phyloP scores from a whole-genome alignment of 2,113 vertebrate genomes.

The Callithrix jacchus region DNA sequence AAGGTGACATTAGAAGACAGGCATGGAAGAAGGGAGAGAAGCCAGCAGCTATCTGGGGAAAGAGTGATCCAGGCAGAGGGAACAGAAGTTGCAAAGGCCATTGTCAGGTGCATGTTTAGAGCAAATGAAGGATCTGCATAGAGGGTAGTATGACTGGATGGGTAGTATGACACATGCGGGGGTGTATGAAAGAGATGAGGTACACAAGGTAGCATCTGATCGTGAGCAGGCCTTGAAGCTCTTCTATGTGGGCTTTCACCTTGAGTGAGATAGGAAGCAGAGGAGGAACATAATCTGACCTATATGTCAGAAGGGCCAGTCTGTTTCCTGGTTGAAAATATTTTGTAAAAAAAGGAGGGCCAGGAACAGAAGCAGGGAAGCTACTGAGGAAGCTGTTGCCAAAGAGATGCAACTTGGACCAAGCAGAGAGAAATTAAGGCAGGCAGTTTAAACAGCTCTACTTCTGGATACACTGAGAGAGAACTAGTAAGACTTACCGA shows the following conservation, averaged over 20 bases:
- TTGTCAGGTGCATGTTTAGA: too few relatives aligned
- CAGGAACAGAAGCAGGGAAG: neutral
- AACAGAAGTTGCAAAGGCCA: neutral
- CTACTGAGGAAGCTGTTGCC: neutral
- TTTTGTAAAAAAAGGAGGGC: neutral
- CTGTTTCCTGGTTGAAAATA: neutral
- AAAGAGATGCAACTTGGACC: neutral
- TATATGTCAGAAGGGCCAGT: neutral
- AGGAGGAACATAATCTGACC: neutral
- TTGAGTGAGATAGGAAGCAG: too few relatives aligned
- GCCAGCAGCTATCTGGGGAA: neutral
- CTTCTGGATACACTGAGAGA: neutral
- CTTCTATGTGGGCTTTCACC: neutral
- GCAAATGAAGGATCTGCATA: neutral
- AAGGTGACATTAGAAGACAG: neutral
- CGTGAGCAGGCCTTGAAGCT: neutral
- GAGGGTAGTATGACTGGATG: neutral
- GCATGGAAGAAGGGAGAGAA: neutral
- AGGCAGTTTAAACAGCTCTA: neutral
- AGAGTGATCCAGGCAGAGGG: neutral
- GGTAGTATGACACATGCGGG: rapidly evolving
- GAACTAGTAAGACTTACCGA: neutral
- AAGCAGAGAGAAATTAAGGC: neutral
- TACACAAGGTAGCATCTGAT: neutral
- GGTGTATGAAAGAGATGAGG: neutral